phyloP scores from a whole-genome alignment of 1,140 invertebrate genomes.

The Goniozus legneri region DNA sequence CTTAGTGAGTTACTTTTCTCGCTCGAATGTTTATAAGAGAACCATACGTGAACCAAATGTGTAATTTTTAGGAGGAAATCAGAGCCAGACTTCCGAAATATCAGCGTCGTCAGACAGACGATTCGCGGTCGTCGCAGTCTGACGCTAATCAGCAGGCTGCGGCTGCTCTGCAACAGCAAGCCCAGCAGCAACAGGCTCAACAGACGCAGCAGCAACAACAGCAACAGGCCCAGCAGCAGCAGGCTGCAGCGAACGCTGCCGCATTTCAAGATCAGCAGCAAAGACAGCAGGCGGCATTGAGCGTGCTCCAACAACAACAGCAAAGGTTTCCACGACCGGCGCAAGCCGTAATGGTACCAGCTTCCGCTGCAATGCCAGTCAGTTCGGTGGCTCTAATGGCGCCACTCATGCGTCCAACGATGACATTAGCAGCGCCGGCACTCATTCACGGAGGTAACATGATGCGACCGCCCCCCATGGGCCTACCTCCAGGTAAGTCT shows the following conservation, averaged over 20 bases:
- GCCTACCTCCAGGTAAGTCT: constrained; percentile 70
- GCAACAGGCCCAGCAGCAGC: constrained; percentile 34
- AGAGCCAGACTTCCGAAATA: constrained; percentile 75
- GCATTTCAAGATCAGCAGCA: constrained; percentile 52
- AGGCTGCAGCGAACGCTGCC: constrained; percentile 35
- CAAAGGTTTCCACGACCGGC: constrained; percentile 45
- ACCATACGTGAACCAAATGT: background rate
- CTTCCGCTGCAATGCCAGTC: constrained; percentile 52
- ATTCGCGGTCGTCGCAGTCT: constrained; percentile 53
- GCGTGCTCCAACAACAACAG: constrained; percentile 37
- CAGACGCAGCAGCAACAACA: constrained; percentile 39
- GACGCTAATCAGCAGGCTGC: constrained; percentile 57
- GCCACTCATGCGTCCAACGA: constrained; percentile 59
- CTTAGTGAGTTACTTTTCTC: constrained; percentile 67
- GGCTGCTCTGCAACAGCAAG: constrained; percentile 31
- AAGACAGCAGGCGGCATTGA: constrained; percentile 46
- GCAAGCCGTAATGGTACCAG: constrained; percentile 47
- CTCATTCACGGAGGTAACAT: constrained; percentile 69
- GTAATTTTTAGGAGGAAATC: constrained; percentile 71
- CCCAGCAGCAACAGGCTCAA: constrained; percentile 34
- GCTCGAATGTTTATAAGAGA: background rate
- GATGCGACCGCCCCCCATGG: constrained; percentile 68
- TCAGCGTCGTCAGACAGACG: constrained; percentile 53
- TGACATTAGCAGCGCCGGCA: constrained; percentile 65
- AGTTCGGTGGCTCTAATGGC: constrained; percentile 61